Percentiles rank a stretch among this genome's conserved stretches.
Evolutionary conservation across 2,888 invertebrate genomes (phyloP).

Genomic region (Diarsia rubi): DNA sequence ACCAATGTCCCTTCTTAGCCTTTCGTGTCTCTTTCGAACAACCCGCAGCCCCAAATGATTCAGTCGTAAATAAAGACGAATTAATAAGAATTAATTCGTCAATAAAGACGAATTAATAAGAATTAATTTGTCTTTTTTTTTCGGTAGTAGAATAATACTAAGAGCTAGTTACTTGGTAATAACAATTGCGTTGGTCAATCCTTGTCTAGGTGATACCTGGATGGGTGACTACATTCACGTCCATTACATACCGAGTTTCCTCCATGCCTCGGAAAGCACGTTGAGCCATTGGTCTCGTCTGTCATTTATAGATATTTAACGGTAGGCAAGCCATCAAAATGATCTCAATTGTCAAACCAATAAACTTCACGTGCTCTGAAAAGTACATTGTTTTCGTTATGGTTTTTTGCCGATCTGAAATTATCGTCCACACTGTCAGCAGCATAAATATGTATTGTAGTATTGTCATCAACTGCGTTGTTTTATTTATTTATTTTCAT

Average conservation of each 20-base stretch:
- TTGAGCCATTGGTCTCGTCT: neutral
- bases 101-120: no score
- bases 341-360: neutral
- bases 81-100: no score
- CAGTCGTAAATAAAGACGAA: no score
- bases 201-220: neutral
- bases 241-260: neutral
- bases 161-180: no score
- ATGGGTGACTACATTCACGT: neutral
- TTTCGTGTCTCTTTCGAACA: no score
- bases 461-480: conserved; percentile 42
- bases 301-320: neutral
- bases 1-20: no score
- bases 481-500: conserved; percentile 33
- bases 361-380: conserved; percentile 1
- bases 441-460: conserved; percentile 37
- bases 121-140: neutral
- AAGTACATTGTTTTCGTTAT: conserved; percentile 19
- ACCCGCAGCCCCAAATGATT: neutral
- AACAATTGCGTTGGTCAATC: neutral
- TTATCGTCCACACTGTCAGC: conserved; percentile 28
- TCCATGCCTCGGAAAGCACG: neutral
- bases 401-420: conserved; percentile 9
- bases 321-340: neutral
- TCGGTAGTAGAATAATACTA: neutral